phyloP scores from a whole-genome alignment of 2,888 invertebrate species.

The Chrysotoxum bicinctum region DNA sequence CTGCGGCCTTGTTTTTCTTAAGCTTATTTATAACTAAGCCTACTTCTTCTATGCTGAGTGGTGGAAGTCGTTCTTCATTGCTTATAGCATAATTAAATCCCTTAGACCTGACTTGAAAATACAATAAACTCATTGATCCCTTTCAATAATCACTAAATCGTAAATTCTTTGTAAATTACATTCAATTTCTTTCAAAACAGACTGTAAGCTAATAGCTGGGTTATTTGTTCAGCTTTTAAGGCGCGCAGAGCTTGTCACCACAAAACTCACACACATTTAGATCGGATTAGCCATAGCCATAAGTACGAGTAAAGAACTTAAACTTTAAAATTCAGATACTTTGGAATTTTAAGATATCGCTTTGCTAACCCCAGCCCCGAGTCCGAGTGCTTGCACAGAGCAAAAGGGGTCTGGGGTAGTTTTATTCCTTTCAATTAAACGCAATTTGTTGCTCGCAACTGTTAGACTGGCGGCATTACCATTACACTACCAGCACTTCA shows the following conservation, averaged over 20 bases:
- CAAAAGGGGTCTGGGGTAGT: not conserved
- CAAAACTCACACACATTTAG: slow-evolving; percentile 53
- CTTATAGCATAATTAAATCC: too few relatives aligned
- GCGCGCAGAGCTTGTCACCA: slow-evolving; percentile 22
- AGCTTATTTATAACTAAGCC: too few relatives aligned
- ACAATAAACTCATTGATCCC: too few relatives aligned
- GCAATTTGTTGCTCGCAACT: slow-evolving; percentile 71
- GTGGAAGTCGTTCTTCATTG: too few relatives aligned
- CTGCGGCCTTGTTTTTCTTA: too few relatives aligned
- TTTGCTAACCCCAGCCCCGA: not conserved
- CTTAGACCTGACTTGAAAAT: too few relatives aligned
- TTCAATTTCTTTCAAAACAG: slow-evolving; percentile 7
- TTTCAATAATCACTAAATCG: too few relatives aligned
- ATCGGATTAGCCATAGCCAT: slow-evolving; percentile 35
- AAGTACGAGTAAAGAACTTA: slow-evolving; percentile 48
- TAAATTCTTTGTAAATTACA: too few relatives aligned
- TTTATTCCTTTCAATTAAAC: slow-evolving; percentile 70
- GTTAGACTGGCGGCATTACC: slow-evolving; percentile 18
- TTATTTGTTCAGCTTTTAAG: slow-evolving; percentile 16
- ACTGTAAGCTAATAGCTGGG: slow-evolving; percentile 5
- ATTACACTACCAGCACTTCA: not conserved
- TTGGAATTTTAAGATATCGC: slow-evolving; percentile 62
- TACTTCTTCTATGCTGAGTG: too few relatives aligned
- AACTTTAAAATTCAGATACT: slow-evolving; percentile 60
- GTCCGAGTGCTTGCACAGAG: not conserved